A percentile compares a stretch with the other conserved stretches of the same genome.
Evolutionary conservation across 2,797 vertebrate genomes (phyloP).

Genomic region (Myripristis jacobus): DNA sequence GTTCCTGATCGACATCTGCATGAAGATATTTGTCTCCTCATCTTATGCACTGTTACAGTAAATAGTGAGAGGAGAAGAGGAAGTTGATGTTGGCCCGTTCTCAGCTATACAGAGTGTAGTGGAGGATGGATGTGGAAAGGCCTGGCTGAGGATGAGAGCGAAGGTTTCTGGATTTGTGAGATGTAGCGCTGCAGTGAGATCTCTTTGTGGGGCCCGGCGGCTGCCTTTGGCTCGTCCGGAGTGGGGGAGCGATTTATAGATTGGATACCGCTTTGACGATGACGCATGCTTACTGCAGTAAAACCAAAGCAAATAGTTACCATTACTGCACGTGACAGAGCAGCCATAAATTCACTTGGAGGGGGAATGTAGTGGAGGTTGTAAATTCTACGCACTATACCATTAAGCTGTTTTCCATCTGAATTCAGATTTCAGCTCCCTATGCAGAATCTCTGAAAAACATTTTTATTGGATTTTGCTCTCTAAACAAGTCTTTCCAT

Average conservation of each 20-base stretch:
- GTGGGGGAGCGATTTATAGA: conserved; percentile 41
- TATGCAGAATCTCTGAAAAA: not conserved
- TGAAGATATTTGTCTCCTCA: conserved; percentile 15
- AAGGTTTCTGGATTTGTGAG: conserved; percentile 52
- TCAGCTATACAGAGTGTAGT: conserved; percentile 4
- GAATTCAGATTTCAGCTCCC: not conserved
- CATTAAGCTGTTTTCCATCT: conserved; percentile 3
- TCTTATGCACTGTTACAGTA: conserved; percentile 22
- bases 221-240: conserved; percentile 33
- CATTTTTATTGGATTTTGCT: not conserved
- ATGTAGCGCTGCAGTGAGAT: conserved; percentile 59
- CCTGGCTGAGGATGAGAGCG: conserved; percentile 71
- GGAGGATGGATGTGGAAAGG: conserved; percentile 38
- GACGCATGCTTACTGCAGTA: conserved; percentile 24
- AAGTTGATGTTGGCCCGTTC: conserved; percentile 60
- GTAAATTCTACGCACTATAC: not conserved
- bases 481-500: not conserved
- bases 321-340: not conserved
- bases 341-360: not conserved
- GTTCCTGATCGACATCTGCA: conserved; percentile 17
- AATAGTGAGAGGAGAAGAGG: conserved; percentile 45
- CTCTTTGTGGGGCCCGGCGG: conserved; percentile 15
- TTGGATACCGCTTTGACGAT: conserved; percentile 9
- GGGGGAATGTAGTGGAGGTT: not conserved
- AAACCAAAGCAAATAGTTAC: conserved; percentile 5